phyloP scores from a whole-genome alignment of 2,113 vertebrate species.

The Emydocephalus ijimae region DNA sequence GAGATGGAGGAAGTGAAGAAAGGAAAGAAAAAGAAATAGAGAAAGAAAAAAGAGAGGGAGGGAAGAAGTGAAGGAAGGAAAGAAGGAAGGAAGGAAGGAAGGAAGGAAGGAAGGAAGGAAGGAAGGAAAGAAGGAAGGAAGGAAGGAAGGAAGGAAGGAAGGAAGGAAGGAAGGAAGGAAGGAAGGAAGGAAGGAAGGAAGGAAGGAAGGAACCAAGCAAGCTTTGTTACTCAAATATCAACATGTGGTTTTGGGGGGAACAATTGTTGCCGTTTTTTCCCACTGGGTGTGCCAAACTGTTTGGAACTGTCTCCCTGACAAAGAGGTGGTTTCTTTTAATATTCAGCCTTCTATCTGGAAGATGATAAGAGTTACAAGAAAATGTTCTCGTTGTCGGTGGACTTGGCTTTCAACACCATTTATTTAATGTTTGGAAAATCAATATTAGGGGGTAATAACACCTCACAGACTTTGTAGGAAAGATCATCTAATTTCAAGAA shows the following conservation, averaged over 20 bases:
- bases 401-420: background rate
- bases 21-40: too few relatives aligned
- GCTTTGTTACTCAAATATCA: conserved; percentile 5
- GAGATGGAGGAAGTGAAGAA: too few relatives aligned
- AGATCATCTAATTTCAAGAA: background rate
- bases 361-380: background rate
- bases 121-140: too few relatives aligned
- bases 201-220: background rate
- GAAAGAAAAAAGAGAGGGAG: too few relatives aligned
- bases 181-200: too few relatives aligned
- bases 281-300: background rate
- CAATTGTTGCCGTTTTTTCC: background rate
- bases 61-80: too few relatives aligned
- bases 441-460: background rate
- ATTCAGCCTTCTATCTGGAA: background rate
- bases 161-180: too few relatives aligned
- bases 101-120: background rate
- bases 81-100: too few relatives aligned
- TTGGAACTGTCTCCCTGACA: conserved; percentile 9
- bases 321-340: background rate
- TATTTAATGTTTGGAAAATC: background rate
- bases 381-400: background rate
- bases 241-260: background rate
- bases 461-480: background rate
- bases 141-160: too few relatives aligned